Evolutionary conservation across 2,797 vertebrate genomes (phyloP).

Genomic region (Balearica regulorum): DNA sequence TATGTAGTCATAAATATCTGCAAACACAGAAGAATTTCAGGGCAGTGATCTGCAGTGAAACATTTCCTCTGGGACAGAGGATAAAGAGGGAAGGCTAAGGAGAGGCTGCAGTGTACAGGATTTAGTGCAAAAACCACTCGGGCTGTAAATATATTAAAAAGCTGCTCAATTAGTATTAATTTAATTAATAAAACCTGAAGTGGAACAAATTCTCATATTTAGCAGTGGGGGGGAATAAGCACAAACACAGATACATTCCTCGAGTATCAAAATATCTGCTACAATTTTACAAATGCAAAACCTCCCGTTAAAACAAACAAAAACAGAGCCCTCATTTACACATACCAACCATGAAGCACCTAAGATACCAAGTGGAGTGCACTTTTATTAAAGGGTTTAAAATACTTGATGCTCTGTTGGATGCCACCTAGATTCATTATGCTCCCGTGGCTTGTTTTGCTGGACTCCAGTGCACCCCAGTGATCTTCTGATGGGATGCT

Average conservation of each 20-base stretch:
- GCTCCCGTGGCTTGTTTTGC: background rate
- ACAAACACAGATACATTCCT: background rate
- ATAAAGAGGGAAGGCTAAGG: background rate
- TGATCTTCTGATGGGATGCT: background rate
- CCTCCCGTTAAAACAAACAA: background rate
- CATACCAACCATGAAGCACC: background rate
- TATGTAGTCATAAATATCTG: background rate
- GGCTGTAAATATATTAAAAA: background rate
- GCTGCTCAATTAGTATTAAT: conserved; percentile 1
- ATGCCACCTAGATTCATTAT: background rate
- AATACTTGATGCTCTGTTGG: background rate
- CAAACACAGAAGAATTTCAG: background rate
- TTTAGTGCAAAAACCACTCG: background rate
- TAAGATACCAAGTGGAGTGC: background rate
- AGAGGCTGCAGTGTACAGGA: background rate
- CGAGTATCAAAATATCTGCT: background rate
- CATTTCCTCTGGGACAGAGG: background rate
- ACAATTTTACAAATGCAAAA: background rate
- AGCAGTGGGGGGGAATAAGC: background rate
- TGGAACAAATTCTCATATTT: background rate
- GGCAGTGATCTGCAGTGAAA: background rate
- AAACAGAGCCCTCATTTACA: background rate
- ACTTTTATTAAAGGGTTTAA: background rate
- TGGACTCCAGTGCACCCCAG: background rate
- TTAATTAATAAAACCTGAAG: conserved; percentile 40